Percentiles rank a stretch among this genome's conserved stretches.
These are phyloP conservation scores for Eriosoma lanigerum DNA, from an alignment of 1,140 invertebrate genomes.

Conservation along the genomic window DNA sequence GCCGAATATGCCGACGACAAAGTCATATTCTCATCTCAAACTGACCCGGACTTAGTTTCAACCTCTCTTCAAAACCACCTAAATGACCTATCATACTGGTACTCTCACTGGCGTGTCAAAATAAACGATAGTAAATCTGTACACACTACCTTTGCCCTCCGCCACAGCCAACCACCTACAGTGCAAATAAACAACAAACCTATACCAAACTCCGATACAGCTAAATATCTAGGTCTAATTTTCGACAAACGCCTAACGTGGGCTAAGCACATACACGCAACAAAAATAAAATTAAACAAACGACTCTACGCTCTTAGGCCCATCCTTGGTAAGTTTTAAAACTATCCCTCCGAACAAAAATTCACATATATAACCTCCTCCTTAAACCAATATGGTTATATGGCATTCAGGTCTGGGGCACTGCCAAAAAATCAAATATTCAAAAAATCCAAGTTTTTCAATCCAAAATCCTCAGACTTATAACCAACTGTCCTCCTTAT, in stretches of 20 bases:
- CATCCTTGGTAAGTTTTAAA: no score
- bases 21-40: background rate
- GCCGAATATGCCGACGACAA: slow-evolving; percentile 15
- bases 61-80: background rate
- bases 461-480: background rate
- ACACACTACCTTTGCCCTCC: slow-evolving; percentile 18
- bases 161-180: background rate
- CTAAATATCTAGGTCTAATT: background rate
- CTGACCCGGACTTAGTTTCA: background rate
- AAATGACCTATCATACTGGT: background rate
- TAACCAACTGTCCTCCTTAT: background rate
- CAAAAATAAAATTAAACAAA: background rate
- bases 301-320: no score
- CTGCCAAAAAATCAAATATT: background rate
- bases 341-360: background rate
- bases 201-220: background rate
- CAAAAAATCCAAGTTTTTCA: background rate
- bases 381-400: background rate
- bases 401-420: background rate
- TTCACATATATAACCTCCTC: background rate
- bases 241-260: background rate
- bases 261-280: background rate
- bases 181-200: background rate
- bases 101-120: slow-evolving; percentile 33
- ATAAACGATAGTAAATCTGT: slow-evolving; percentile 10